Evolutionary conservation across 2,797 vertebrate genomes (phyloP).

Genomic region (Poeciliopsis turneri): DNA sequence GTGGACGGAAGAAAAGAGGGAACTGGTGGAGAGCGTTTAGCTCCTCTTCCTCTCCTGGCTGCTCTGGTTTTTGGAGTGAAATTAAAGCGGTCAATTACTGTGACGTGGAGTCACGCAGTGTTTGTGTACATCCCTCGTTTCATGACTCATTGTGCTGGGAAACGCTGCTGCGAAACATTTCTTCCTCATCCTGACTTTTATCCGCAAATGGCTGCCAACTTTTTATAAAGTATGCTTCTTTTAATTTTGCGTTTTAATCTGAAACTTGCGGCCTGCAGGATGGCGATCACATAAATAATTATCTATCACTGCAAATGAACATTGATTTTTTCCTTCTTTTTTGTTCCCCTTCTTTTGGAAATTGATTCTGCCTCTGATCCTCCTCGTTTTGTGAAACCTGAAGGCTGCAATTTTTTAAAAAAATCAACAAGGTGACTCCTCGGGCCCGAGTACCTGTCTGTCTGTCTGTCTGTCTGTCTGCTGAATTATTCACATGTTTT

Average conservation of each 20-base stretch:
- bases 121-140: conserved; percentile 48
- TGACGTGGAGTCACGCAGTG: conserved; percentile 39
- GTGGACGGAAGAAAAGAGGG: neutral
- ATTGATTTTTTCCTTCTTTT: conserved; percentile 51
- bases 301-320: conserved; percentile 59
- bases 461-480: conserved; percentile 46
- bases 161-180: conserved; percentile 13
- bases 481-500: conserved; percentile 70
- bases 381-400: conserved; percentile 54
- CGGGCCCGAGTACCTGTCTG: conserved; percentile 24
- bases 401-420: conserved; percentile 60
- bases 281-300: conserved; percentile 58
- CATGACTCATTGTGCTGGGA: conserved; percentile 39
- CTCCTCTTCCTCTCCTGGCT: neutral
- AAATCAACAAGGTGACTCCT: conserved; percentile 70
- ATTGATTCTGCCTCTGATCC: conserved; percentile 67
- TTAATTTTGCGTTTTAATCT: neutral
- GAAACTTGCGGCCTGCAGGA: conserved; percentile 14
- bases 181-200: neutral
- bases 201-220: conserved; percentile 16
- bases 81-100: conserved; percentile 38
- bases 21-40: neutral
- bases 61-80: conserved; percentile 5
- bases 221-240: neutral
- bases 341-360: conserved; percentile 36